Evolutionary conservation across 2,888 invertebrate genomes (phyloP).

Genomic region (Hyles lineata): DNA sequence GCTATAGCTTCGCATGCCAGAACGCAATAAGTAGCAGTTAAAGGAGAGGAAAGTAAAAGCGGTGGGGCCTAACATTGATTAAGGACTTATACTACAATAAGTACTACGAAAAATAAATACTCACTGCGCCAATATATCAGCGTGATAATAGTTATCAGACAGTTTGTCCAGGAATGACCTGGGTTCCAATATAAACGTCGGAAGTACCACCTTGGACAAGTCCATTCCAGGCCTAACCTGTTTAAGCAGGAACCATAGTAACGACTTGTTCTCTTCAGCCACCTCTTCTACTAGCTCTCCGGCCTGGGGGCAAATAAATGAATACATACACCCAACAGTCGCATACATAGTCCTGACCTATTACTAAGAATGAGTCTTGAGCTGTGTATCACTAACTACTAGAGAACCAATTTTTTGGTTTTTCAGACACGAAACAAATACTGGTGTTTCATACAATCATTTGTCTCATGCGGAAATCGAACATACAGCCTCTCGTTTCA

Average conservation of each 20-base stretch:
- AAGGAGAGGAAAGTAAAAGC: no score
- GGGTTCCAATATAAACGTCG: conserved; percentile 97
- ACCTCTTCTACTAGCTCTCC: conserved; percentile 96
- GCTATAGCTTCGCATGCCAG: no score
- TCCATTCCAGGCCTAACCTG: conserved; percentile 99
- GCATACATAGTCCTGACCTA: no score
- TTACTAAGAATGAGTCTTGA: no score
- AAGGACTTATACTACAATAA: conserved; percentile 8
- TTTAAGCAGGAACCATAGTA: conserved; percentile 97
- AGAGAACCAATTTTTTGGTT: no score
- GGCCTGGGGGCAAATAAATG: conserved; percentile 74
- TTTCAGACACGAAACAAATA: no score
- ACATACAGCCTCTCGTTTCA: no score
- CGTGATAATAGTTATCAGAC: conserved; percentile 97
- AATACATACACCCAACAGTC: conserved; percentile 38
- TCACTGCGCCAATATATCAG: conserved; percentile 93
- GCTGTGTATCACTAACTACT: no score
- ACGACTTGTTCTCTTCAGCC: conserved; percentile 96
- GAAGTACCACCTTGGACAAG: conserved; percentile 94
- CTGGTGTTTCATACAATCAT: no score
- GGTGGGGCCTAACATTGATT: no score
- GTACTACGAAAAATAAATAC: conserved; percentile 42
- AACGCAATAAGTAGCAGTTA: no score
- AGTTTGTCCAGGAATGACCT: conserved; percentile 97
- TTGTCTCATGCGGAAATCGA: no score